Conservation (phyloP, 2,113 vertebrate species). For the Crotalus helleri region DNA sequence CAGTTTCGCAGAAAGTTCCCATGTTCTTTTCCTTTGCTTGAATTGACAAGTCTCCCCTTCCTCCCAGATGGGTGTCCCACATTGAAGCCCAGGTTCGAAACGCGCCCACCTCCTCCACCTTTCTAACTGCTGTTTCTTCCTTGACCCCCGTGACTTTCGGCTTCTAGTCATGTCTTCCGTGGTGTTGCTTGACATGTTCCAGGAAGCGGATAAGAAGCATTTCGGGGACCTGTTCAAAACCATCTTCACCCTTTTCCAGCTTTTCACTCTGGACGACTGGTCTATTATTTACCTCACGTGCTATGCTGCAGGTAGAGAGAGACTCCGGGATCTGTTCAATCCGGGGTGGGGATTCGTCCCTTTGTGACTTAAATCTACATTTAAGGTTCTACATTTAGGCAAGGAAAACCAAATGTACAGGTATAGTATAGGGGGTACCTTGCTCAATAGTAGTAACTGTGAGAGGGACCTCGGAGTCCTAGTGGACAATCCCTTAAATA, state of each 20-base stretch:
- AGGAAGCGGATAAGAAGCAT: constrained; percentile 43
- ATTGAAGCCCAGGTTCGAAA: not conserved
- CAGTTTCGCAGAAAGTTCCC: not conserved
- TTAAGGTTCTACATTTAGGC: too few relatives aligned
- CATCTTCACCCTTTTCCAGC: constrained; percentile 63
- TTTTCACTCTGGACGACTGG: constrained; percentile 69
- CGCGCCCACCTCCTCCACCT: not conserved
- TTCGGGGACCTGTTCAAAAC: constrained; percentile 60
- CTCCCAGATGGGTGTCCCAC: not conserved
- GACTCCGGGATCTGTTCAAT: not conserved
- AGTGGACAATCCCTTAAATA: too few relatives aligned
- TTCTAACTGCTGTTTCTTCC: not conserved
- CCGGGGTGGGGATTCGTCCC: not conserved
- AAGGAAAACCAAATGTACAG: too few relatives aligned
- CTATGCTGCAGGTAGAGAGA: constrained; percentile 35
- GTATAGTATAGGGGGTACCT: too few relatives aligned
- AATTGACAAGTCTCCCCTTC: not conserved
- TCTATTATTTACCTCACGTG: constrained; percentile 61
- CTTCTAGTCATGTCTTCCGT: constrained; percentile 63
- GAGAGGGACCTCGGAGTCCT: too few relatives aligned
- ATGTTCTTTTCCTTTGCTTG: not conserved
- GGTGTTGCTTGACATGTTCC: constrained; percentile 58
- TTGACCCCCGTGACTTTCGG: not conserved
- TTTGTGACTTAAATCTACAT: not conserved
- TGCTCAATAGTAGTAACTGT: too few relatives aligned